Conservation (phyloP, 2,888 invertebrate genomes). For the Eueremaeus valkanovi region DNA sequence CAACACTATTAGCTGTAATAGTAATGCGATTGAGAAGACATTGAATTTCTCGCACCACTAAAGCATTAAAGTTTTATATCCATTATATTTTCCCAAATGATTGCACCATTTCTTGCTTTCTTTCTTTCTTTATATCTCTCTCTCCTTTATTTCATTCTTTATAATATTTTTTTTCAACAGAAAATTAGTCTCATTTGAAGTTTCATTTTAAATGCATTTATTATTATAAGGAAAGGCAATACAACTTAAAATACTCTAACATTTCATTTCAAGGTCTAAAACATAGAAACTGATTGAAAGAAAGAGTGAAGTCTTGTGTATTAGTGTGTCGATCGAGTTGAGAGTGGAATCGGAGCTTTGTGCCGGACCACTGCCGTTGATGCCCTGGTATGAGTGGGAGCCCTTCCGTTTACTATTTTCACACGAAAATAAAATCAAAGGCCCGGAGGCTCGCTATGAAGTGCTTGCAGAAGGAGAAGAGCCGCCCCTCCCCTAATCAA, state of each 20-base stretch:
- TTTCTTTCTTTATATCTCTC: neutral
- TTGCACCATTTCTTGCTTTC: conserved; percentile 11
- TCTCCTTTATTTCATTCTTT: too few species aligned
- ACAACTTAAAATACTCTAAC: neutral
- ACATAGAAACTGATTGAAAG: neutral
- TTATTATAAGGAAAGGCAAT: conserved; percentile 16
- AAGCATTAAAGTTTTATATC: neutral
- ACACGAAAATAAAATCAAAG: neutral
- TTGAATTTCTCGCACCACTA: conserved; percentile 13
- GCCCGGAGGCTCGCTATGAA: neutral
- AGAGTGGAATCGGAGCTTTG: neutral
- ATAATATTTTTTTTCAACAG: conserved; percentile 7
- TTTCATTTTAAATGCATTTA: neutral
- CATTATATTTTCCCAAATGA: conserved; percentile 4
- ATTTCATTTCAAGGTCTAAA: conserved; percentile 24
- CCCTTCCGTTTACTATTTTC: conserved; percentile 27
- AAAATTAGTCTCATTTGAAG: neutral
- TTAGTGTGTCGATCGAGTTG: neutral
- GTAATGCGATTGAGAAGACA: too few species aligned
- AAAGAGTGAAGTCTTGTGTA: neutral
- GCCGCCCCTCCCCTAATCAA: conserved; percentile 16
- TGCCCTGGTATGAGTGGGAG: conserved; percentile 5
- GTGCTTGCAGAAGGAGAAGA: conserved; percentile 11
- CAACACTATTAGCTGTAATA: neutral
- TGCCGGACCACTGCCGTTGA: neutral